Conservation (phyloP, 2,888 invertebrate species). For the Stramonita haemastoma region DNA sequence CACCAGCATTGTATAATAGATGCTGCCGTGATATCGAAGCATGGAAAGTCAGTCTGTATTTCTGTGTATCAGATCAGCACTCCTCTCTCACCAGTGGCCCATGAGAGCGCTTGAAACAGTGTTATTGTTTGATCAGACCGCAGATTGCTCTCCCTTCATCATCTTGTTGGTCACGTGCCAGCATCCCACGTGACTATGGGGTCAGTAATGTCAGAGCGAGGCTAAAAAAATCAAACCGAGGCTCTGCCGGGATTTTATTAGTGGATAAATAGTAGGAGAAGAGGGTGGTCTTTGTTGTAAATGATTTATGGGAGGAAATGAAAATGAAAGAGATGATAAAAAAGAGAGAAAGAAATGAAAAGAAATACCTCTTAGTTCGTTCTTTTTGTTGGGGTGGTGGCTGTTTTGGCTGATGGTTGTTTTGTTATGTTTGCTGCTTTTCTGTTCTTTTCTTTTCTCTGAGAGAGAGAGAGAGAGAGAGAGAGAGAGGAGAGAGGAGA, state of each 20-base stretch:
- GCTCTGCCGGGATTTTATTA: background rate
- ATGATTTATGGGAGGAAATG: background rate
- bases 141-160: slow-evolving; percentile 22
- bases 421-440: too few relatives aligned
- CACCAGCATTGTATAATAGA: too few relatives aligned
- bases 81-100: background rate
- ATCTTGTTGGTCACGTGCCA: slow-evolving; percentile 19
- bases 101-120: slow-evolving; percentile 4
- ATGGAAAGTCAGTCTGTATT: too few relatives aligned
- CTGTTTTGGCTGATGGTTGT: too few relatives aligned
- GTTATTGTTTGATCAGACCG: slow-evolving; percentile 24
- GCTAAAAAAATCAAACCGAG: background rate
- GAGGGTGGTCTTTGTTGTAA: background rate
- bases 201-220: background rate
- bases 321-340: background rate
- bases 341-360: background rate
- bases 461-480: too few relatives aligned
- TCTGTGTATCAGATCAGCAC: too few relatives aligned
- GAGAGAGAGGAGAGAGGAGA: too few relatives aligned
- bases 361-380: too few relatives aligned
- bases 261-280: background rate
- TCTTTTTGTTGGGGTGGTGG: too few relatives aligned
- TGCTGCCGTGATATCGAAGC: too few relatives aligned
- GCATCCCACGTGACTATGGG: background rate
- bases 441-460: too few relatives aligned